Conservation (phyloP, 2,113 vertebrate species). For the Perca schrenkii region DNA sequence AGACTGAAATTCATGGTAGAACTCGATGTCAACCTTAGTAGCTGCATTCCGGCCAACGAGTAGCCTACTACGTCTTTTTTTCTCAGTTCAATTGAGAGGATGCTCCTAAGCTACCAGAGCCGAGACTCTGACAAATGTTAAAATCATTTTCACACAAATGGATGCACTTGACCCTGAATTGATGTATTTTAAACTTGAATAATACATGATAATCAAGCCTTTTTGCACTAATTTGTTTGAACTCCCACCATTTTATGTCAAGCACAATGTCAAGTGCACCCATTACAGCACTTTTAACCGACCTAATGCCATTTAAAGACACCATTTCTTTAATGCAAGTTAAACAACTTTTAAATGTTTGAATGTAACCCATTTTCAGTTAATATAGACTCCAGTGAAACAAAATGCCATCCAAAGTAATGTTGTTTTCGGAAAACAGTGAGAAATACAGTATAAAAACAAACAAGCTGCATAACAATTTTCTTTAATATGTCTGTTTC, state of each 20-base stretch:
- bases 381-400: not conserved
- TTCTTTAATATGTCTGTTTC: slow-evolving; percentile 8
- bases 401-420: not conserved
- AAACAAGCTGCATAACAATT: slow-evolving; percentile 3
- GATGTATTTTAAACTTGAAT: slow-evolving; percentile 30
- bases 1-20: slow-evolving; percentile 3
- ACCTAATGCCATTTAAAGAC: slow-evolving; percentile 10
- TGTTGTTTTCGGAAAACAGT: slow-evolving; percentile 4
- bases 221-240: slow-evolving; percentile 15
- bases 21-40: not conserved
- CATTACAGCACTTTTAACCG: slow-evolving; percentile 34
- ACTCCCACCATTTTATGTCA: slow-evolving; percentile 15
- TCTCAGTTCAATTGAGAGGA: not conserved
- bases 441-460: slow-evolving; percentile 47
- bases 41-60: slow-evolving; percentile 2
- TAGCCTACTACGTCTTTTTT: not conserved
- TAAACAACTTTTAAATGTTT: slow-evolving; percentile 12
- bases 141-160: slow-evolving; percentile 6
- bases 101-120: not conserved
- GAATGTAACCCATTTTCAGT: slow-evolving; percentile 14
- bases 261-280: slow-evolving; percentile 20
- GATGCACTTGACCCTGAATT: slow-evolving; percentile 26
- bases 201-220: slow-evolving; percentile 21
- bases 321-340: not conserved
- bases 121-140: not conserved